A percentile compares a stretch with the other conserved stretches of the same genome.
These are phyloP conservation scores for Cynoglossus semilaevis DNA, from an alignment of 2,113 vertebrate genomes.

Conservation along the genomic window DNA sequence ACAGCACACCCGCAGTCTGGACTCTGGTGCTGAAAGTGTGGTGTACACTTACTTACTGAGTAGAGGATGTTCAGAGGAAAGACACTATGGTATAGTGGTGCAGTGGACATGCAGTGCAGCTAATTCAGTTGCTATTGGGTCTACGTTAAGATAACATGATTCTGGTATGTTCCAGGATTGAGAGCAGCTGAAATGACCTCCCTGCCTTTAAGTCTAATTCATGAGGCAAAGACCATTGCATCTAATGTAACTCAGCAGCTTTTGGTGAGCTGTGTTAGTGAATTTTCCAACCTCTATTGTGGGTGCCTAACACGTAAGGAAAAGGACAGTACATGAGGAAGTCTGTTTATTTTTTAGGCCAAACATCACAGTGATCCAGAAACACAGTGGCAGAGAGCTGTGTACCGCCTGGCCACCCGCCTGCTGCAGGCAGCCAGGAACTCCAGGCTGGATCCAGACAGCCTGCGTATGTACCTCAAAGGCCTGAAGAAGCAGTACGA, in stretches of 20 bases:
- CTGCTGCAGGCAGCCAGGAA: slow-evolving; percentile 89
- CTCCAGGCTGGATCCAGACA: slow-evolving; percentile 85
- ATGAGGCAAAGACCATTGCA: slow-evolving; percentile 85
- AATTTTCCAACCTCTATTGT: too few species aligned
- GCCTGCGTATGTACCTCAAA: slow-evolving; percentile 84
- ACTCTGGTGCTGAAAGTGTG: slow-evolving; percentile 79
- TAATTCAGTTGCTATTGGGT: background rate
- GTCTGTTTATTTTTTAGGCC: slow-evolving; percentile 66
- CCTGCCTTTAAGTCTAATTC: slow-evolving; percentile 79
- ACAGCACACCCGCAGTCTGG: slow-evolving; percentile 79
- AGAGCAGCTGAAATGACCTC: slow-evolving; percentile 90
- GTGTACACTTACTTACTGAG: slow-evolving; percentile 86
- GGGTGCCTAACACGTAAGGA: slow-evolving; percentile 3
- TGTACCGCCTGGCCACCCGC: slow-evolving; percentile 83
- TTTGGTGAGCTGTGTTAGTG: slow-evolving; percentile 76
- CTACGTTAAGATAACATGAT: slow-evolving; percentile 6
- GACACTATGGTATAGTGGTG: slow-evolving; percentile 84
- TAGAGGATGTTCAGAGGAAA: slow-evolving; percentile 88
- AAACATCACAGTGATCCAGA: slow-evolving; percentile 82
- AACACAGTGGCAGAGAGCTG: slow-evolving; percentile 77
- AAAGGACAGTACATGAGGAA: background rate
- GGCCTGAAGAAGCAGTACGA: slow-evolving; percentile 85
- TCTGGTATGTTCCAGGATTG: slow-evolving; percentile 76
- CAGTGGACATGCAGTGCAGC: background rate
- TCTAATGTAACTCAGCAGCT: slow-evolving; percentile 81